Evolutionary conservation across 30 jellyfish, hydroid and myxozoan genomes (phyloP), one percentile per base, ranked within the genome.

Genomic region (Hydractinia echinata): DNA sequence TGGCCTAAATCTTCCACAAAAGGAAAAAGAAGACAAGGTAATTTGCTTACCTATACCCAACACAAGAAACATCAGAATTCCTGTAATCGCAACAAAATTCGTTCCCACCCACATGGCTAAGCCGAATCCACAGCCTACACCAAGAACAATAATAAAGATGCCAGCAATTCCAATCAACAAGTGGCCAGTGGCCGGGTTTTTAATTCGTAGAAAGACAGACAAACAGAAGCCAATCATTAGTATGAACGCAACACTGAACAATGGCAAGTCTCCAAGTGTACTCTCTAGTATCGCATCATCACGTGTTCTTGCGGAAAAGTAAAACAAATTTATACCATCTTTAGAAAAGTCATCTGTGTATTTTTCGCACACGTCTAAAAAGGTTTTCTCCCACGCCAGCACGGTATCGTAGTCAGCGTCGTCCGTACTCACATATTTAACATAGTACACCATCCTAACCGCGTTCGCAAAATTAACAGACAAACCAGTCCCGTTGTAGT

Each of bases 51-150:
- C 81, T 71, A 71, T 71, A 13, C 81, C 81, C 39, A 71, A 60
- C 39, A 71, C 51, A 9, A 71, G 61, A 50, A 71, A 71, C 81
- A 71, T 71, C n/a, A 71, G 53, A 19, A 71, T 71, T 71, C 81
- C 81, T 7, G 81, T 71, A 69, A 90, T 85, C 4, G 97, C 97
- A 21, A 85, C 94, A 67, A 90, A 83, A 70, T 85, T 93, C 8
- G 97, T 85, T 14, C 77, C 76, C 20, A 94, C 85, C 81, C 81
- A 71, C 81, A 71, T 71, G 4, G 81, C 81, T 30, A 71, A 50
- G 18, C 81, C 81, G n/a, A 71, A 71, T 7, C 81, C 81, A 71
- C 81, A 71, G 9, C 81, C 81, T 6, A 71, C 81, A 8, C 81
- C 81, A 7, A 71, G 61, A 54, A 71, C 50, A 15, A 71, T 71